Evolutionary conservation across 2,113 vertebrate species (phyloP), one percentile per base, ranked within the genome.

Genomic region (Hypocryptadius cinnamomeus): DNA sequence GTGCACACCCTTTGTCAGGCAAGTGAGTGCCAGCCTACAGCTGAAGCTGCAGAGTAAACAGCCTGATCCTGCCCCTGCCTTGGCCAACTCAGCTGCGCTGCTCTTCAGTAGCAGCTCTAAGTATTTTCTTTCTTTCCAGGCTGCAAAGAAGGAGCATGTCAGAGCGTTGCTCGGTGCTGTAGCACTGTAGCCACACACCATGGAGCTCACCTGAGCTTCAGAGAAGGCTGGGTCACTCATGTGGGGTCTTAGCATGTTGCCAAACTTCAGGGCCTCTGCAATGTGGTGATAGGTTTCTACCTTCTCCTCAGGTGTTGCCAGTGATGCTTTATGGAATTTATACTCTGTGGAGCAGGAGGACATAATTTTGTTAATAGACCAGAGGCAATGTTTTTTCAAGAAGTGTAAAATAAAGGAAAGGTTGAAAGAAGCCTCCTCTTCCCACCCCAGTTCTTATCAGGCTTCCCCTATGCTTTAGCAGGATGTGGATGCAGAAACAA

Each of bases 181-280:
- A 47, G 57, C 53, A 47, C 10, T 82, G 48, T 23, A 70, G 31
- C 56, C 20, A 33, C 23, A 53, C 40, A 77, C 18, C 25, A 13
- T 4, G 25, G 33, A 48, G 56, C 94, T 96, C 59, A 97, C 97
- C 96, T 87, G 40, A 27, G 40, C 19, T 56, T 56, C 11, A 2
- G 93, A 96, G 78, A 96, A 94, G 20, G n/a, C 44, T 11, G 98
- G 98, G 72, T 95, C 97, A 40, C 57, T 86, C 69, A 98, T 95
- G 15, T 70, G 73, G 63, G 93, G 66, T 78, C 50, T 98, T 53
- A 98, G 97, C 42, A 98, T 98, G 21, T 97, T 97, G 8, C 98
- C 98, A 92, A 99, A 99, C 97, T 99, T 99, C 59, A 98, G 91
- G 5, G 98, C 98, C 92, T 99, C 99, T 31, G 98, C 96, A 2